Evolutionary conservation across 2,797 vertebrate species (phyloP).

Genomic region (Ctenosaura bakeri): DNA sequence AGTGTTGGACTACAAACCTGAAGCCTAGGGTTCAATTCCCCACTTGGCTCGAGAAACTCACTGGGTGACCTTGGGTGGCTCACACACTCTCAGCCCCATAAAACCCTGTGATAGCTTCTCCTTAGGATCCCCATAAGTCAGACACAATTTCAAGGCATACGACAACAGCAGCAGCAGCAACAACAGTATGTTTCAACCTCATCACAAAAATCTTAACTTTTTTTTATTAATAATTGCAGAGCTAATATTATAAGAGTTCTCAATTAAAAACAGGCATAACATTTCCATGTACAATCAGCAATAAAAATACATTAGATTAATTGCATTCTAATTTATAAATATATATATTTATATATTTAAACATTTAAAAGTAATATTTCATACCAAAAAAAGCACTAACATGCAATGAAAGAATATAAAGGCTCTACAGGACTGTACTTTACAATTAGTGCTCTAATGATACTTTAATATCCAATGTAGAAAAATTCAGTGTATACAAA

Average conservation of each 20-base stretch:
- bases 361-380: conserved; percentile 75
- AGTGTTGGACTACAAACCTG: no score
- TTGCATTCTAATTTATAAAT: conserved; percentile 84
- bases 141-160: no score
- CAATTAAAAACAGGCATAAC: conserved; percentile 78
- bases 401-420: conserved; percentile 78
- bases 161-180: no score
- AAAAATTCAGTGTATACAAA: conserved; percentile 81
- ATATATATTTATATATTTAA: conserved; percentile 75
- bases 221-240: conserved; percentile 76
- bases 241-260: conserved; percentile 77
- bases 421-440: conserved; percentile 65
- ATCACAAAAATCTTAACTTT: conserved; percentile 73
- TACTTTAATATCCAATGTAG: conserved; percentile 71
- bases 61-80: no score
- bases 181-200: conserved; percentile 31
- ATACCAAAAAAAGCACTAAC: conserved; percentile 76
- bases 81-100: no score
- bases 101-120: no score
- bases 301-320: conserved; percentile 85
- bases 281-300: conserved; percentile 82
- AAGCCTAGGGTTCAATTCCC: no score
- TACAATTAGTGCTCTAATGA: conserved; percentile 75
- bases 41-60: no score
- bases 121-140: no score